phyloP scores from a whole-genome alignment of 1,140 invertebrate species.

The Maniola jurtina region DNA sequence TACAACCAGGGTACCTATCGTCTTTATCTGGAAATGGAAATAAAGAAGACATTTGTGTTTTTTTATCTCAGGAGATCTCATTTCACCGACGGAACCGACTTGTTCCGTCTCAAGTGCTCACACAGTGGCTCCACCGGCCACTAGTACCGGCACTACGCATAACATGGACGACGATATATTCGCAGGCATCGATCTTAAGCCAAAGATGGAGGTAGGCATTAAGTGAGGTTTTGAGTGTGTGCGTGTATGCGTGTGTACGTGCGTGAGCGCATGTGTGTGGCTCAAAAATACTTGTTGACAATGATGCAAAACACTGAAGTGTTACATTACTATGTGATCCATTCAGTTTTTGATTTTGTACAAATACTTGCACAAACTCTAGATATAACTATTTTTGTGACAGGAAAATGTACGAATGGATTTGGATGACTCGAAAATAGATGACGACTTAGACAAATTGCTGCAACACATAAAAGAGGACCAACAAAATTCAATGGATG shows the following conservation, averaged over 20 bases:
- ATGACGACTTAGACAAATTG: conserved; percentile 94
- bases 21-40: too few species aligned
- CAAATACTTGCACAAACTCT: too few species aligned
- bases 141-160: conserved; percentile 66
- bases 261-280: too few species aligned
- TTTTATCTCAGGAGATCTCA: conserved; percentile 60
- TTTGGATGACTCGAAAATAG: conserved; percentile 94
- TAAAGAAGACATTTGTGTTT: background rate
- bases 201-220: conserved; percentile 79
- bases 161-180: conserved; percentile 84
- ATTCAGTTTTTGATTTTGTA: too few species aligned
- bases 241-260: too few species aligned
- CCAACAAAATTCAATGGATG: conserved; percentile 92
- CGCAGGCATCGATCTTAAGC: conserved; percentile 84
- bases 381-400: background rate
- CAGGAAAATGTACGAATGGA: conserved; percentile 83
- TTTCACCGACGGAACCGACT: conserved; percentile 73
- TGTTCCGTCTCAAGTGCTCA: conserved; percentile 45
- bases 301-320: too few species aligned
- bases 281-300: too few species aligned
- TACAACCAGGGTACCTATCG: too few species aligned
- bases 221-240: too few species aligned
- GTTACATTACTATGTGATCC: too few species aligned
- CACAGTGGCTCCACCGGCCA: conserved; percentile 67
- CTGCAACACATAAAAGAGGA: conserved; percentile 95